A percentile compares a stretch with the other conserved stretches of the same genome.
These are phyloP conservation scores for Rynchops niger DNA, from an alignment of 2,113 vertebrate genomes.

Conservation along the genomic window DNA sequence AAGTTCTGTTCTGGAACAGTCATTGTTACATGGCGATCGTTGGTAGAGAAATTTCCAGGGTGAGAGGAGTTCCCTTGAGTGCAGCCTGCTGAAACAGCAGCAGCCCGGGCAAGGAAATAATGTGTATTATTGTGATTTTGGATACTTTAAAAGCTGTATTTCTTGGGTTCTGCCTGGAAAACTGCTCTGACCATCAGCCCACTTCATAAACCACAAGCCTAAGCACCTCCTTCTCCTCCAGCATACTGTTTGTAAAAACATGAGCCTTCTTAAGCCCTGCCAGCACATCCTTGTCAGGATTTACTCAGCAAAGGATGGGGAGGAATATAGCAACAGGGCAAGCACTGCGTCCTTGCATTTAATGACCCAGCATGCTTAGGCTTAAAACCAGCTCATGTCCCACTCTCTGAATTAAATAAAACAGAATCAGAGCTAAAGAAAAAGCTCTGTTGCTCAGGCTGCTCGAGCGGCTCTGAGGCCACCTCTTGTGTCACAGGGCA, in stretches of 20 bases:
- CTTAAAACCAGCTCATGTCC: not conserved
- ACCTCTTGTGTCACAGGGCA: not conserved
- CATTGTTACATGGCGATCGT: rapidly evolving
- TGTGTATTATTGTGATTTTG: not conserved
- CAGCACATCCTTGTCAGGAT: not conserved
- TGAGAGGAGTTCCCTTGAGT: not conserved
- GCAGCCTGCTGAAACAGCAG: rapidly evolving
- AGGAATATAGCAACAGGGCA: not conserved
- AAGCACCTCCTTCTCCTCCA: not conserved
- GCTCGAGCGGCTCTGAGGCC: not conserved
- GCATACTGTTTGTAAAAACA: not conserved
- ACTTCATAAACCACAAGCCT: not conserved
- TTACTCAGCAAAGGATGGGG: not conserved
- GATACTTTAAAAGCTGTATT: not conserved
- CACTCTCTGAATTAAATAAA: not conserved
- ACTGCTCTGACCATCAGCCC: not conserved
- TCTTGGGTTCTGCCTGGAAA: not conserved
- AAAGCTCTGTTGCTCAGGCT: not conserved
- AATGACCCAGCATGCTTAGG: not conserved
- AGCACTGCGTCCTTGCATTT: not conserved
- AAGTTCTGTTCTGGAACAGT: not conserved
- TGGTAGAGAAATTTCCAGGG: not conserved
- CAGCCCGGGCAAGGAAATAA: not conserved
- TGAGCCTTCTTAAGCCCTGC: not conserved
- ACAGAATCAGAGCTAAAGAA: not conserved